Evolutionary conservation across 1,140 invertebrate genomes (phyloP), one percentile per base, ranked within the genome.

Genomic region (Holcopasites calliopsidis): DNA sequence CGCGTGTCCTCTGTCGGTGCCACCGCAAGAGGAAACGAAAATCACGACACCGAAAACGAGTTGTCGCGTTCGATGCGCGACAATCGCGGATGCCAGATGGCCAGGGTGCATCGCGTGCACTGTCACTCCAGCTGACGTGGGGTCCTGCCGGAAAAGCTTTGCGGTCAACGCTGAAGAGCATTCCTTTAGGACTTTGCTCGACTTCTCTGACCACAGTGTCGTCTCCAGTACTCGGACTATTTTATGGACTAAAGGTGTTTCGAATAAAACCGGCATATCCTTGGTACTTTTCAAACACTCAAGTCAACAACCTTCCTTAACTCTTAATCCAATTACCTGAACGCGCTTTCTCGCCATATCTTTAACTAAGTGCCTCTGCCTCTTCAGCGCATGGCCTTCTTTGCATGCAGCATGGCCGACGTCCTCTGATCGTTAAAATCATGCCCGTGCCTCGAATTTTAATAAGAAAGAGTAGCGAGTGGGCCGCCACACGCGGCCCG

Each of bases 31-130:
- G 62, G 42, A 33, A 62, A 31, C 60, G 65, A 72, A 77, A 85
- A 65, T 79, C 70, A 49, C 55, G 54, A 82, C 83, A 65, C 73
- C 38, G 65, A 50, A 42, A 49, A 62, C 74, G 44, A 64, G 33
- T 58, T 50, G 54, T 57, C 47, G 16, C 86, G 82, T 85, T 57
- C 83, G 84, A 82, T 58, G 73, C 61, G 79, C 76, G 66, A 88
- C 80, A 88, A 85, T 88, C 77, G 75, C 64, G 62, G 69, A 44
- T 52, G 74, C 79, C 88, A 88, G 88, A 87, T 90, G 87, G 85
- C 68, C 42, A 7, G 21, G 55, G 62, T 21, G 70, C 64, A 86
- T 88, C 86, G 87, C 88, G 85, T 91, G 89, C 85, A 82, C 26
- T 86, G 88, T 89, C 88, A 86, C 60, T 86, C 80, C 85, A 83